Evolutionary conservation across 2,113 vertebrate species (phyloP).

Genomic region (Coracopsis vasa): DNA sequence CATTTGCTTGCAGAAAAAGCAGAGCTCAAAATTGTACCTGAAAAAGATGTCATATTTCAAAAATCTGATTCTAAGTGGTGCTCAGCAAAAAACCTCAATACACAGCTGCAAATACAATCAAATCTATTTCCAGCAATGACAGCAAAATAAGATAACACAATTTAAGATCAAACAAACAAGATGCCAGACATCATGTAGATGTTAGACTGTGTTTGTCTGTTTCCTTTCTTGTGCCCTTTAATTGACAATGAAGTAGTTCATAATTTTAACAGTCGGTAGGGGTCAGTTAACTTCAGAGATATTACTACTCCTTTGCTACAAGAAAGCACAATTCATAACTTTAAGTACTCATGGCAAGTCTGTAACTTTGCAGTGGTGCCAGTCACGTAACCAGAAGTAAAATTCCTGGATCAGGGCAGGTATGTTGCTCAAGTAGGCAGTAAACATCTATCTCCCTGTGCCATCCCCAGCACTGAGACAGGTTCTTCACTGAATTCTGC

Average conservation of each 20-base stretch:
- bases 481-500: neutral
- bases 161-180: neutral
- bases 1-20: constrained; percentile 17
- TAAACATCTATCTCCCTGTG: rapidly evolving
- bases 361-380: neutral
- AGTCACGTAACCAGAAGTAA: neutral
- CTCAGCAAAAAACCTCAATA: neutral
- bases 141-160: constrained; percentile 1
- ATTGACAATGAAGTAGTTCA: neutral
- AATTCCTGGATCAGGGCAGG: neutral
- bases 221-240: neutral
- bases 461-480: neutral
- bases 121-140: neutral
- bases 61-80: neutral
- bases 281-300: neutral
- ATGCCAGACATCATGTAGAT: neutral
- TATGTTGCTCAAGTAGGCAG: neutral
- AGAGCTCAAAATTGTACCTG: constrained; percentile 12
- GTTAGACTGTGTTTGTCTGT: neutral
- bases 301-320: neutral
- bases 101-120: neutral
- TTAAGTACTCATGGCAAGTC: neutral
- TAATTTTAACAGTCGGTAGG: neutral
- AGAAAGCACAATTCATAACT: neutral
- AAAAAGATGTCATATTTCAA: neutral